A percentile compares a stretch with the other conserved stretches of the same genome.
Conservation (phyloP, 2,113 vertebrate species). For the Penelope pileata region DNA sequence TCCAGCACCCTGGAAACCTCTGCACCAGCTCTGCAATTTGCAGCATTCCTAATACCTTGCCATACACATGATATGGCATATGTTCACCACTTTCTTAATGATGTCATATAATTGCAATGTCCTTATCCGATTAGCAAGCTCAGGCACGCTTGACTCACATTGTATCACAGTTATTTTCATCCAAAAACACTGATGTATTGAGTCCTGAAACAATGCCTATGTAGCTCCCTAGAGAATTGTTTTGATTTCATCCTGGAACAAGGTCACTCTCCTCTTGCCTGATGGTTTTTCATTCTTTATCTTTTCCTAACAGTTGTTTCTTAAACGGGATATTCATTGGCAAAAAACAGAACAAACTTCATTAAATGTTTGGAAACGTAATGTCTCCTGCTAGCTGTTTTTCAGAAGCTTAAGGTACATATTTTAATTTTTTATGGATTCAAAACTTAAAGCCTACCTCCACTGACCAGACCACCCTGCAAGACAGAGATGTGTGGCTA, state of each 20-base stretch:
- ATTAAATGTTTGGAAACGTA: background rate
- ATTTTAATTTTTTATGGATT: background rate
- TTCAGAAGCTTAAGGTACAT: background rate
- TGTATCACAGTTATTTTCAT: conserved; percentile 56
- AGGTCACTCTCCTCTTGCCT: conserved; percentile 23
- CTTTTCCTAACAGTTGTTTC: conserved; percentile 35
- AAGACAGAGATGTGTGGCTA: background rate
- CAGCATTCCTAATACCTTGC: background rate
- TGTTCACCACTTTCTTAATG: background rate
- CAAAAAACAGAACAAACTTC: background rate
- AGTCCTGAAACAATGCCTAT: conserved; percentile 38
- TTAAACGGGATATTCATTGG: background rate
- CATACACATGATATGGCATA: background rate
- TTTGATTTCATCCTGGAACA: conserved; percentile 43
- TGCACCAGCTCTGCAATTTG: background rate
- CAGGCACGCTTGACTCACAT: conserved; percentile 15
- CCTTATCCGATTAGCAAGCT: conserved; percentile 50
- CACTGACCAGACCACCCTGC: background rate
- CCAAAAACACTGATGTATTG: conserved; percentile 17
- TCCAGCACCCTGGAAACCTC: background rate
- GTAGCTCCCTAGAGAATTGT: background rate
- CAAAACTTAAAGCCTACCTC: background rate
- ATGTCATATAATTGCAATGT: conserved; percentile 34
- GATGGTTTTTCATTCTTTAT: background rate
- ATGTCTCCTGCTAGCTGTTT: background rate